Evolutionary conservation across 2,113 vertebrate genomes (phyloP).

Genomic region (Crotalus tigris): DNA sequence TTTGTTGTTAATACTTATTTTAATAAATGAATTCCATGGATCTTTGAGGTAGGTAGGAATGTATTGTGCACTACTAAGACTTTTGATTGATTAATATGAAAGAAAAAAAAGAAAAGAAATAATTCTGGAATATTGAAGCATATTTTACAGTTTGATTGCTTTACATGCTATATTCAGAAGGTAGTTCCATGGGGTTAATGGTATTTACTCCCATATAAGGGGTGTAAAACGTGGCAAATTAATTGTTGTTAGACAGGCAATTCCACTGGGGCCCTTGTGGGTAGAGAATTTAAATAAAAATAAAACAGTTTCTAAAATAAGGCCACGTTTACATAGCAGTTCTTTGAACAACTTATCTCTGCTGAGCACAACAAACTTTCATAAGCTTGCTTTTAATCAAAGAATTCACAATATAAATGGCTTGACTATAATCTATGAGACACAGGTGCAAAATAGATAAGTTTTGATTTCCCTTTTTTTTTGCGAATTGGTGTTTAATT

Average conservation of each 20-base stretch:
- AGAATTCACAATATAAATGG: conserved; percentile 15
- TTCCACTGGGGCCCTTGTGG: not conserved
- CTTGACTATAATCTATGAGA: conserved; percentile 1
- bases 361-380: not conserved
- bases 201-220: not conserved
- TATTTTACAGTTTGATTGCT: not conserved
- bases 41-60: not conserved
- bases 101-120: not conserved
- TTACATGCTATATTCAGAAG: not conserved
- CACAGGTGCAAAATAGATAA: not conserved
- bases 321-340: not conserved
- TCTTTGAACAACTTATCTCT: not conserved
- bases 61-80: not conserved
- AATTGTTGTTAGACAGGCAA: not conserved
- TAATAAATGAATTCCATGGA: not conserved
- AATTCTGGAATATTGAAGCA: not conserved
- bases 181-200: not conserved
- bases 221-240: not conserved
- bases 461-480: not conserved
- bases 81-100: not conserved
- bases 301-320: not conserved
- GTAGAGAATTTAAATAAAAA: not conserved
- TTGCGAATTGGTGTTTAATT: not conserved
- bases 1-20: not conserved
- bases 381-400: not conserved